Evolutionary conservation across 2,888 invertebrate species (phyloP).

Genomic region (Pollenia labialis): DNA sequence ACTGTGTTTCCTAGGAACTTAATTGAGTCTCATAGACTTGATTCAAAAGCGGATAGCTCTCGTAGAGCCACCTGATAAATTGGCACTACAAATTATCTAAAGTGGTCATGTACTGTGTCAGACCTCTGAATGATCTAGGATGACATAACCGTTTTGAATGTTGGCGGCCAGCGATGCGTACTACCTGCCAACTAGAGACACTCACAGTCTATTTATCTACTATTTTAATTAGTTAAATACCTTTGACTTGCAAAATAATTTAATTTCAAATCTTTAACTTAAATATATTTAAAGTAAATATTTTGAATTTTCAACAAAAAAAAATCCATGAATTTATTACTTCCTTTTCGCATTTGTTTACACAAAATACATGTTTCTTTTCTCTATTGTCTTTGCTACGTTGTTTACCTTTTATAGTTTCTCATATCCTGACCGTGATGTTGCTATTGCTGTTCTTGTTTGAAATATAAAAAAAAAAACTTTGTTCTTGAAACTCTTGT

Average conservation of each 20-base stretch:
- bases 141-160: no score
- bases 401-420: slow-evolving; percentile 27
- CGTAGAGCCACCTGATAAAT: no score
- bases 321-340: slow-evolving; percentile 25
- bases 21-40: no score
- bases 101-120: no score
- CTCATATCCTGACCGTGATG: slow-evolving; percentile 11
- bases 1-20: no score
- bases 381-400: not conserved
- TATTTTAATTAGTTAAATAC: no score
- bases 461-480: slow-evolving; percentile 1
- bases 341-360: slow-evolving; percentile 42
- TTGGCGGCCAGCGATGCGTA: no score
- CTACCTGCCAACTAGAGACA: no score
- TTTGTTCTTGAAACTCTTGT: slow-evolving; percentile 6
- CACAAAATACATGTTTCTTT: slow-evolving; percentile 24
- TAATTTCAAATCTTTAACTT: not conserved
- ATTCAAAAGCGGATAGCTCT: no score
- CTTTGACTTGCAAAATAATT: not conserved
- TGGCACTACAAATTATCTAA: no score
- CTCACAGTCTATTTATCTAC: no score
- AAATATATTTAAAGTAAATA: not conserved
- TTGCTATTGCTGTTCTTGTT: not conserved
- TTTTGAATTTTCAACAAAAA: not conserved
- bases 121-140: no score